Conservation (phyloP, 2,113 vertebrate genomes). For the Pelecanoides urinatrix region DNA sequence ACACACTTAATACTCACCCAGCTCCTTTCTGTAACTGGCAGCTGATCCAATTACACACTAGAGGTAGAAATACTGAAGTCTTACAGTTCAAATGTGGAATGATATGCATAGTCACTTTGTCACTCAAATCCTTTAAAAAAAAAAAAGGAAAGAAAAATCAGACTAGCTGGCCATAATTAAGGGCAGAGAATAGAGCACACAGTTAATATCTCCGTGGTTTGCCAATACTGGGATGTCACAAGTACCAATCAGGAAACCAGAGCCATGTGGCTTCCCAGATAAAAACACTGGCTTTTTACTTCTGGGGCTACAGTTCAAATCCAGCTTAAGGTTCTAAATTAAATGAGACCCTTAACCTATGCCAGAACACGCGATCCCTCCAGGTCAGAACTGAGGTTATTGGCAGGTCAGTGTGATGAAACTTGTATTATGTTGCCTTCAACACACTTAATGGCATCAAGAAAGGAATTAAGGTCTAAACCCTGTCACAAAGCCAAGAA, state of each 20-base stretch:
- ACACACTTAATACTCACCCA: constrained; percentile 52
- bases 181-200: constrained; percentile 16
- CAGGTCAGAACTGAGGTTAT: constrained; percentile 63
- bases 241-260: background rate
- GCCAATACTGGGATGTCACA: constrained; percentile 6
- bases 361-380: constrained; percentile 33
- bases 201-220: background rate
- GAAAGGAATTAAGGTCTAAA: background rate
- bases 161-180: constrained; percentile 26
- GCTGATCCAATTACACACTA: constrained; percentile 56
- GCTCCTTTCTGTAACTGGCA: constrained; percentile 55
- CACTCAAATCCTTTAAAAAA: constrained; percentile 1
- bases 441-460: constrained; percentile 13
- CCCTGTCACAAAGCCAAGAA: background rate
- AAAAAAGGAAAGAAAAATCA: background rate
- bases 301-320: constrained; percentile 37
- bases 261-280: constrained; percentile 21
- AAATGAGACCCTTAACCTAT: constrained; percentile 54
- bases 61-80: constrained; percentile 49
- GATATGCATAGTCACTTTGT: constrained; percentile 48
- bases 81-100: constrained; percentile 52
- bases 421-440: constrained; percentile 48
- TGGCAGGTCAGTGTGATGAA: constrained; percentile 38
- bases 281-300: constrained; percentile 32
- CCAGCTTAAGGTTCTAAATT: constrained; percentile 47